Evolutionary conservation across 2,888 invertebrate species (phyloP).

Genomic region (Cephus runcator): DNA sequence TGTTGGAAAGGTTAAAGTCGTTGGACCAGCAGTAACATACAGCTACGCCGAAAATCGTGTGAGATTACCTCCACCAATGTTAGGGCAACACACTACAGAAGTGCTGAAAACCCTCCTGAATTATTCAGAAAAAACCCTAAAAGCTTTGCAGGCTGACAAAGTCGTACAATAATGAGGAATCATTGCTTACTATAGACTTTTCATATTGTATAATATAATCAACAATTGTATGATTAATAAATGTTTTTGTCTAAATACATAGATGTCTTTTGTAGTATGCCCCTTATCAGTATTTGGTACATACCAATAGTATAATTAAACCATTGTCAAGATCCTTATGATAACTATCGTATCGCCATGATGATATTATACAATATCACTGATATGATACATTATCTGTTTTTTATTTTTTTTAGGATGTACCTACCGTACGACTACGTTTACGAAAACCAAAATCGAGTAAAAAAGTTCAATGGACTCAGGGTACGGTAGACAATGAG

Average conservation of each 20-base stretch:
- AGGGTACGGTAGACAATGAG: slow-evolving; percentile 94
- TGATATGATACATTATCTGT: not conserved
- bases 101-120: slow-evolving; percentile 77
- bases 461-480: slow-evolving; percentile 90
- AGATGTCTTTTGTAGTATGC: not conserved
- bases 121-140: slow-evolving; percentile 72
- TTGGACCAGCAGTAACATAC: slow-evolving; percentile 89
- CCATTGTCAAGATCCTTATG: not conserved
- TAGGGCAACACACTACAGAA: slow-evolving; percentile 89
- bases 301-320: not conserved
- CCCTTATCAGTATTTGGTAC: not conserved
- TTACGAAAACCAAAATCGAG: slow-evolving; percentile 76
- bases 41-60: slow-evolving; percentile 78
- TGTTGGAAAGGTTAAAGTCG: slow-evolving; percentile 78
- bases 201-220: not conserved
- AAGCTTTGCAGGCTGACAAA: slow-evolving; percentile 64
- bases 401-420: slow-evolving; percentile 61
- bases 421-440: slow-evolving; percentile 73
- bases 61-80: slow-evolving; percentile 80
- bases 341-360: not conserved
- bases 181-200: not conserved
- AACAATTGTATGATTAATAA: slow-evolving; percentile 3
- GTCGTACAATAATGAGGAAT: slow-evolving; percentile 63
- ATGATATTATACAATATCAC: not conserved
- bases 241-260: not conserved